Base-by-base conservation (phyloP, 2,888 invertebrate genomes). In the Pammene fasciana region DNA sequence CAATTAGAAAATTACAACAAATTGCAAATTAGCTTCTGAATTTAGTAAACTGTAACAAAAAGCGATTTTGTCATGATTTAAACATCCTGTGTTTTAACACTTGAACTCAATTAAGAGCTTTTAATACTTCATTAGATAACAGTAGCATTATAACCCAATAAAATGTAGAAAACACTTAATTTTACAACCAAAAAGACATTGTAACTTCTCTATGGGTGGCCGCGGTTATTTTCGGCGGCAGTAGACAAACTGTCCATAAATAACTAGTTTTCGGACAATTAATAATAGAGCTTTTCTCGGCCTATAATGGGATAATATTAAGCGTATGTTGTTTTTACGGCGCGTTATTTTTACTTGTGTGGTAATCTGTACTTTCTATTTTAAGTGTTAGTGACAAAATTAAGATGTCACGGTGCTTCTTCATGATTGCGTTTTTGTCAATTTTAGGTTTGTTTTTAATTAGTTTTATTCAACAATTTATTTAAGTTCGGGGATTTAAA, bases 191-290 rank as follows among this genome's bases (percentile, higher is more conserved):
- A 71, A 78, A 75, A 60, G 84, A 85, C 85, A 84, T 82, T 82
- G 83, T 82, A 75, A 74, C 68, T 71, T 73, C 89, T 74, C 79
- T 79, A 82, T 90, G 90, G 90, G 90, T 90, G 90, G 78, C 89
- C 75, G 80, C 80, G 80, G 79, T 86, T 90, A 90, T 90, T 90
- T 86, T 77, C 70, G 82, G 81, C 82, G 74, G 75, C 73, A 77
- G 79, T 73, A 83, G 84, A 85, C 88, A 87, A 88, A 87, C 81
- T 78, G 74, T 75, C 83, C 86, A 89, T 89, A 90, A 90, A 91
- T 90, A 89, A 89, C 86, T 72, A 78, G 83, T 86, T 89, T 89
- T 89, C 83, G 87, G 89, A 86, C 90, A 88, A 91, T 91, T 90
- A 89, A 91, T 90, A 89, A 86, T 82, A 82, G 81, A 76, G 79